phyloP scores from a whole-genome alignment of 2,797 vertebrate genomes.

The Ptychadena robeensis region DNA sequence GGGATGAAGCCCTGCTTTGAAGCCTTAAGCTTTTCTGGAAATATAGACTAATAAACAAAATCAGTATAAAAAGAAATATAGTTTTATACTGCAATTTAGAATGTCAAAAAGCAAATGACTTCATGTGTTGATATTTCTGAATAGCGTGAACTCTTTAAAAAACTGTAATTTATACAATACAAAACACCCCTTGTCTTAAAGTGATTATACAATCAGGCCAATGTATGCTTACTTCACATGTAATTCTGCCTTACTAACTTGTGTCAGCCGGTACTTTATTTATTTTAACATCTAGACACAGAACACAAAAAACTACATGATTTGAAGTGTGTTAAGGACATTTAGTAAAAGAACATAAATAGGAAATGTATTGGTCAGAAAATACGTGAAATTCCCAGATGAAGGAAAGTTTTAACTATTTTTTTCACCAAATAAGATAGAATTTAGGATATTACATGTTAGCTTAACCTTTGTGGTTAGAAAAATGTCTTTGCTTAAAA shows the following conservation, averaged over 20 bases:
- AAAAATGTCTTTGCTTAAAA: conserved; percentile 40
- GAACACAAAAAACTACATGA: conserved; percentile 2
- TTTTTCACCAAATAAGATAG: conserved; percentile 46
- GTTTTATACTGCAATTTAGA: neutral
- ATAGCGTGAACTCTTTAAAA: neutral
- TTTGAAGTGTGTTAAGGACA: conserved; percentile 14
- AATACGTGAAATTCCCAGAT: conserved; percentile 48
- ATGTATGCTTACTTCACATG: neutral
- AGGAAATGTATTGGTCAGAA: conserved; percentile 19
- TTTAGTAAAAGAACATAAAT: conserved; percentile 13
- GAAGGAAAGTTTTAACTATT: conserved; percentile 33
- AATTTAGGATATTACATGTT: conserved; percentile 59
- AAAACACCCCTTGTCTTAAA: neutral
- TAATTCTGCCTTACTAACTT: neutral
- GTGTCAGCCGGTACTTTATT: neutral
- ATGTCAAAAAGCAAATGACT: neutral
- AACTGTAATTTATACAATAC: neutral
- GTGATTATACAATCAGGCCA: conserved; percentile 4
- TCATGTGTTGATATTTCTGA: neutral
- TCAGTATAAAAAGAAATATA: neutral
- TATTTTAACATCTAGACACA: neutral
- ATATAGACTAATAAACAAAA: neutral
- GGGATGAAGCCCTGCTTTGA: neutral
- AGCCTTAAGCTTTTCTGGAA: neutral
- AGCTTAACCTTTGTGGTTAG: conserved; percentile 56